These are phyloP conservation scores for Oophaga pumilio DNA, from an alignment of 2,113 vertebrate species.

Conservation along the genomic window DNA sequence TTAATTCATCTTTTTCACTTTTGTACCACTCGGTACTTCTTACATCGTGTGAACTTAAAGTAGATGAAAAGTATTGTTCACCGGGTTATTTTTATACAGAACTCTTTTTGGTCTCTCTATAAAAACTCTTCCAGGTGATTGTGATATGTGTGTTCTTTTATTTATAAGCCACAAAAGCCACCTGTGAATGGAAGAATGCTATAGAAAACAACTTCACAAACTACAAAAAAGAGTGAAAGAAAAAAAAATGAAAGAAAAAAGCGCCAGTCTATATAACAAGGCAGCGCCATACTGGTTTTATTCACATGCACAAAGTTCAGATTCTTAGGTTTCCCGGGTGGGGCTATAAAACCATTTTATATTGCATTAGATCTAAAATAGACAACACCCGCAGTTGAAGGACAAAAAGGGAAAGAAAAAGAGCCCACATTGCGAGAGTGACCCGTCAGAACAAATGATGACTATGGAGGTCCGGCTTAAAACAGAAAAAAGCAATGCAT, in stretches of 20 bases:
- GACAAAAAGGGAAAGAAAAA: neutral
- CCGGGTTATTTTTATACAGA: constrained; percentile 37
- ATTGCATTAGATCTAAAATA: neutral
- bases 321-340: neutral
- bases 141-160: constrained; percentile 20
- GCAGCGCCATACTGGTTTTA: neutral
- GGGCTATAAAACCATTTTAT: neutral
- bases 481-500: neutral
- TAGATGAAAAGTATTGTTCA: constrained; percentile 29
- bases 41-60: constrained; percentile 12
- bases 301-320: neutral
- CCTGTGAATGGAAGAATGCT: neutral
- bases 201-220: constrained; percentile 6
- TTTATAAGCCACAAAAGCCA: constrained; percentile 24
- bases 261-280: neutral
- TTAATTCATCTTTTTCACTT: constrained; percentile 45
- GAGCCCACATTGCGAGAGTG: neutral
- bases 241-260: neutral
- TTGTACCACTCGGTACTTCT: constrained; percentile 27
- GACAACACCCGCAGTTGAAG: neutral
- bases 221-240: neutral
- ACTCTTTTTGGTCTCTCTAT: neutral
- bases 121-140: constrained; percentile 9
- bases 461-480: neutral
- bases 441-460: neutral